Conservation (phyloP, 2,113 vertebrate genomes). For the Lonchura striata region DNA sequence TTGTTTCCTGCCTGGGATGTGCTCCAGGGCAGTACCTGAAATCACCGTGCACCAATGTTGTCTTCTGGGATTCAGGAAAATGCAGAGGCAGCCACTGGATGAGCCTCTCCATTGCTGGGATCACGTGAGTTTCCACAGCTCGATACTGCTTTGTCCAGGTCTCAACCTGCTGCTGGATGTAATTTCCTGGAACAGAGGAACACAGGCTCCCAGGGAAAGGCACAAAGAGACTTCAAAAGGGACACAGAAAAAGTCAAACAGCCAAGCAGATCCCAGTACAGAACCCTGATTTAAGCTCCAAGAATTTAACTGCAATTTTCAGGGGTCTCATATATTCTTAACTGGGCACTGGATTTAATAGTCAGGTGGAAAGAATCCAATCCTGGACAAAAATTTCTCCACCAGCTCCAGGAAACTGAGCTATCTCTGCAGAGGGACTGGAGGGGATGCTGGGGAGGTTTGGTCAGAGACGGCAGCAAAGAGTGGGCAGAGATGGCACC, state of each 20-base stretch:
- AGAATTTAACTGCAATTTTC: background rate
- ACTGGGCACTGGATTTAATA: background rate
- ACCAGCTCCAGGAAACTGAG: background rate
- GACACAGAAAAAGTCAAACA: background rate
- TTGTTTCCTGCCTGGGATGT: background rate
- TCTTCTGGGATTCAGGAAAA: conserved; percentile 70
- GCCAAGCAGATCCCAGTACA: too few relatives aligned
- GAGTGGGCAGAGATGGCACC: background rate
- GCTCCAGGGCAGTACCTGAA: conserved; percentile 75
- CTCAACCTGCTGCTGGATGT: conserved; percentile 73
- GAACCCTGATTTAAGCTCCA: background rate
- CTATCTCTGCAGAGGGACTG: background rate
- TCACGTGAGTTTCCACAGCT: conserved; percentile 63
- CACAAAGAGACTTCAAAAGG: background rate
- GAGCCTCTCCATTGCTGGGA: conserved; percentile 81
- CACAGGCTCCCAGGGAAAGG: background rate
- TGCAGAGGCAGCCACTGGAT: conserved; percentile 81
- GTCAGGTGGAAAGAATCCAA: background rate
- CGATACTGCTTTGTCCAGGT: conserved; percentile 78
- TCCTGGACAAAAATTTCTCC: background rate
- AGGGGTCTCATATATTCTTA: background rate
- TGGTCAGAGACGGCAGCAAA: background rate
- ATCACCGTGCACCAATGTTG: conserved; percentile 77
- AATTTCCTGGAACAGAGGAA: conserved; percentile 62
- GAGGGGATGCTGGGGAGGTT: background rate